Base-by-base conservation (phyloP, 2,113 vertebrate species). In the Nothobranchius kuhntae region DNA sequence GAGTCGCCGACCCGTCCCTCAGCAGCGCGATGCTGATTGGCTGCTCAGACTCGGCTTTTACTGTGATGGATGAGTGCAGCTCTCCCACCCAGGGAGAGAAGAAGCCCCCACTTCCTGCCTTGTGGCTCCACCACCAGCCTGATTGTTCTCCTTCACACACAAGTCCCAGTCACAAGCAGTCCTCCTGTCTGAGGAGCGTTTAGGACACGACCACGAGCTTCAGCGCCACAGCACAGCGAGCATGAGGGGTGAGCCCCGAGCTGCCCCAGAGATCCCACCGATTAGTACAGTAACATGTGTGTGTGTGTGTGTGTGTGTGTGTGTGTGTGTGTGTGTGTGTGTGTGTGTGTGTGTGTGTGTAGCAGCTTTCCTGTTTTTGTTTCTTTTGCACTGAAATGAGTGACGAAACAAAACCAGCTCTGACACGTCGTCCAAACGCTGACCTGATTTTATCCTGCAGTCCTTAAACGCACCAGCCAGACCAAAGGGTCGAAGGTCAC, bases 31-130 rank as follows among this genome's bases (percentile, higher is more conserved):
- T 36, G 13, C 68, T 75, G 80, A 86, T 70, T 51, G 71, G 47
- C 7, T 59, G 47, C 48, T 61, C 1, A 9, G 51, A n/a, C 56
- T 65, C 64, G 44, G 48, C 35, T 13, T 55, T 53, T 17, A 53
- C 57, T 77, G 45, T 85, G 83, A 90, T 84, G 79, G 78, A 87
- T 85, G 80, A 76, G 61, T 78, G 67, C 3, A 47, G 52, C 68
- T 77, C 73, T 70, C 75, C 84, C 80, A 83, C 83, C 56, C 83
- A 83, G 61, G 72, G 71, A 77, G 82, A 77, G 65, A 62, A 76
- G 76, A 83, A 65, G 14, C 15, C 10, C 68, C 61, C 17, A 48
- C 58, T 65, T 73, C 73, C 42, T 64, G 58, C 50, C 62, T 62
- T 61, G 35, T 24, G 26, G 42, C 63, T 65, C 46, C 65, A 82